Evolutionary conservation across 2,113 vertebrate genomes (phyloP).

Genomic region (Neodon shergylaensis): DNA sequence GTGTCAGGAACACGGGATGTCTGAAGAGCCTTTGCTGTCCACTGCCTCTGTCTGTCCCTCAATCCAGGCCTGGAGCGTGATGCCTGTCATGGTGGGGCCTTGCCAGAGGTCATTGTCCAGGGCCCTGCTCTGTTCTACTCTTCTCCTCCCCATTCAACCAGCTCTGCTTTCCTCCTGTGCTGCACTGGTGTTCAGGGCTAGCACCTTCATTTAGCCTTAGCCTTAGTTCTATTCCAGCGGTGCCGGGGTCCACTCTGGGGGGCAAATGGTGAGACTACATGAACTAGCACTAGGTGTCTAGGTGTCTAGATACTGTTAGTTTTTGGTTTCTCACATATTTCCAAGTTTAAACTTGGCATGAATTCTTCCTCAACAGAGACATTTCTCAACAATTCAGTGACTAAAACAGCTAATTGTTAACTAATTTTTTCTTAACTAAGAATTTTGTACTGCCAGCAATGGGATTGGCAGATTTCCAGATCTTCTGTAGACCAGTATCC

Average conservation of each 20-base stretch:
- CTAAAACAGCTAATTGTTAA: background rate
- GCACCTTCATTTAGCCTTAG: background rate
- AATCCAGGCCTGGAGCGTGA: background rate
- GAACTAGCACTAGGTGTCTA: background rate
- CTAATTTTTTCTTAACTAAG: background rate
- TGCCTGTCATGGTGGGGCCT: background rate
- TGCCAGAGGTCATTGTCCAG: background rate
- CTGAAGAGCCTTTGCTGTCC: slow-evolving; percentile 85
- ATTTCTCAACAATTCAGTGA: background rate
- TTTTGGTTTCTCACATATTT: background rate
- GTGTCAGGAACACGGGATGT: slow-evolving; percentile 83
- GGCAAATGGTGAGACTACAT: background rate
- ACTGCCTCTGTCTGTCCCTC: slow-evolving; percentile 72
- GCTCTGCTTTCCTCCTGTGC: slow-evolving; percentile 17
- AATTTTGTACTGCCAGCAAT: background rate
- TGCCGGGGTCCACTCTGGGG: background rate
- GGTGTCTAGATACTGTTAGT: background rate
- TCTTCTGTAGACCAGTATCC: background rate
- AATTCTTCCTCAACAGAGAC: background rate
- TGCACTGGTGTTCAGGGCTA: background rate
- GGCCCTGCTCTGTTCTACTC: slow-evolving; percentile 30
- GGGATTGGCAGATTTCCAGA: background rate
- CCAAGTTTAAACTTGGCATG: background rate
- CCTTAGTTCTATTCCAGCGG: background rate
- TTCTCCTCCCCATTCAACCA: background rate